These are phyloP conservation scores for Eristalis arbustorum DNA, from an alignment of 2,888 invertebrate genomes.

Conservation along the genomic window DNA sequence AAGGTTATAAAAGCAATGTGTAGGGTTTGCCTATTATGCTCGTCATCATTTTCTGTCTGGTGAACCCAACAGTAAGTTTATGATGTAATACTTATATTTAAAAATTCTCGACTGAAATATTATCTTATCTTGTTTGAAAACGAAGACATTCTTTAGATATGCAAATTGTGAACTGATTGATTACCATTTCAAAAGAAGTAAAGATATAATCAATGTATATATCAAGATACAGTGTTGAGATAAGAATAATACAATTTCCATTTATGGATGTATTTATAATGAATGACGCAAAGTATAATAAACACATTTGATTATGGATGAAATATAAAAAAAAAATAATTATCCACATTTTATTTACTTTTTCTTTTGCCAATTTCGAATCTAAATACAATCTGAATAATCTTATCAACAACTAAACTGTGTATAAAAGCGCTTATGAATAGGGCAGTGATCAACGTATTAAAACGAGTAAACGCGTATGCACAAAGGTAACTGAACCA, in stretches of 20 bases:
- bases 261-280: background rate
- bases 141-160: conserved; percentile 20
- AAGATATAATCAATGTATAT: background rate
- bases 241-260: background rate
- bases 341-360: no score
- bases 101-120: conserved; percentile 20
- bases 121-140: conserved; percentile 31
- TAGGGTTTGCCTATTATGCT: background rate
- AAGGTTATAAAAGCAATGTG: background rate
- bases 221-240: background rate
- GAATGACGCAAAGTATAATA: background rate
- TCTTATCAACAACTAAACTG: no score
- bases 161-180: conserved; percentile 6
- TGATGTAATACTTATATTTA: conserved; percentile 5
- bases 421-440: no score
- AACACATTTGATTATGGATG: background rate
- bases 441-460: no score
- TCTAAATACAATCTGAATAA: no score
- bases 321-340: no score
- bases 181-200: background rate
- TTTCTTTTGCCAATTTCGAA: no score
- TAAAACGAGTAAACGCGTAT: background rate
- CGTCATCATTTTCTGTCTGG: background rate
- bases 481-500: background rate
- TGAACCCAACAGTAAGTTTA: no score